Evolutionary conservation across 2,113 vertebrate species (phyloP).

Genomic region (Dunckerocampus dactyliophorus): DNA sequence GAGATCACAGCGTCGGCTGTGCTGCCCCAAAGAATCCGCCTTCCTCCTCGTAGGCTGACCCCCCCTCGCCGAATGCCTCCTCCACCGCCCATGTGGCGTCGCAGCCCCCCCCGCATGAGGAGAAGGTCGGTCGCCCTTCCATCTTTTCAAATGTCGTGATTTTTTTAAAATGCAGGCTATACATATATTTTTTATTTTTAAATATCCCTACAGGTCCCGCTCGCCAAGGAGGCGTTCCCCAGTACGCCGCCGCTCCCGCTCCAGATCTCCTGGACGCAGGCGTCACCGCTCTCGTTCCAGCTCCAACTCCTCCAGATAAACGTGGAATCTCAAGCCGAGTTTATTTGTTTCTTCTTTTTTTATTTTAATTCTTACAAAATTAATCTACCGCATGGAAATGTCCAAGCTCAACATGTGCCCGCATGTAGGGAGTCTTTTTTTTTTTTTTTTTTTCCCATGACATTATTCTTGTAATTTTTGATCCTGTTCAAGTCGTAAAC

Average conservation of each 20-base stretch:
- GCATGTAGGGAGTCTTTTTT: slow-evolving; percentile 19
- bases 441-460: background rate
- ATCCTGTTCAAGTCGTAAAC: slow-evolving; percentile 24
- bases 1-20: slow-evolving; percentile 94
- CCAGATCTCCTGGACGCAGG: slow-evolving; percentile 88
- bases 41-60: slow-evolving; percentile 78
- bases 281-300: slow-evolving; percentile 95
- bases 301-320: slow-evolving; percentile 95
- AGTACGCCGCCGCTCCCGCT: slow-evolving; percentile 83
- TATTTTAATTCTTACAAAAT: background rate
- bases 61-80: slow-evolving; percentile 93
- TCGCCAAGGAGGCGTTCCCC: slow-evolving; percentile 93
- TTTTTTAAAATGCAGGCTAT: background rate
- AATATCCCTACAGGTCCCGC: slow-evolving; percentile 75
- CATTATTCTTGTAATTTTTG: slow-evolving; percentile 13
- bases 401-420: slow-evolving; percentile 2
- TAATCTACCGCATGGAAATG: slow-evolving; percentile 12
- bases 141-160: background rate
- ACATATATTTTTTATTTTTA: background rate
- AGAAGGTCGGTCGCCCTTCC: slow-evolving; percentile 75
- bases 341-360: background rate
- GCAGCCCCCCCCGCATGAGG: slow-evolving; percentile 93
- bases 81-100: slow-evolving; percentile 92
- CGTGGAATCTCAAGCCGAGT: background rate
- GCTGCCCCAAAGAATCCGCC: slow-evolving; percentile 82